Percentiles rank a stretch among this genome's conserved stretches.
phyloP scores from a whole-genome alignment of 2,888 invertebrate genomes.

The Philonicus albiceps region DNA sequence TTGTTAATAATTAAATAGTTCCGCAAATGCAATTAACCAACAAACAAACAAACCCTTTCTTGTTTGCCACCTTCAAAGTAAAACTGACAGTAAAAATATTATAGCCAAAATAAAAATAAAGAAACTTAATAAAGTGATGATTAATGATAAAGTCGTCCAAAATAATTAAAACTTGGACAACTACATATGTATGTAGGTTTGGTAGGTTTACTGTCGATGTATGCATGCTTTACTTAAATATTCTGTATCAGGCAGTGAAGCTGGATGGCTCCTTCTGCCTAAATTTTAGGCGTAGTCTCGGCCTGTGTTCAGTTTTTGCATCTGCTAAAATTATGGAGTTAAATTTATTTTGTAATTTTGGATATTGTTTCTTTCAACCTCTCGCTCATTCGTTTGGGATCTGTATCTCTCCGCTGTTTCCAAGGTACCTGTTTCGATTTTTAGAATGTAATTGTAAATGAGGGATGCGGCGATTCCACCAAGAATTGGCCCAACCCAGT shows the following conservation, averaged over 20 bases:
- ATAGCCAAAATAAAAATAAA: not conserved
- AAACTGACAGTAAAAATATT: not conserved
- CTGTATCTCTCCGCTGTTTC: slow-evolving; percentile 61
- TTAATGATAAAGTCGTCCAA: not conserved
- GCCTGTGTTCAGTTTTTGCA: not conserved
- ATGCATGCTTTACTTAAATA: not conserved
- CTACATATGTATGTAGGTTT: not conserved
- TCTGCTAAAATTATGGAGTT: not conserved
- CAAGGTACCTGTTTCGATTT: slow-evolving; percentile 53
- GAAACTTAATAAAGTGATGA: not conserved
- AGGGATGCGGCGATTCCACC: slow-evolving; percentile 82
- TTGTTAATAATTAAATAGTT: not conserved
- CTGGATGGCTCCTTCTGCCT: not conserved
- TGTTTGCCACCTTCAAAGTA: not conserved
- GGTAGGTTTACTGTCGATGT: not conserved
- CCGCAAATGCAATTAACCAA: not conserved
- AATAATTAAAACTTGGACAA: not conserved
- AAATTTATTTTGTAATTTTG: not conserved
- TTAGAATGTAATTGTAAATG: slow-evolving; percentile 69
- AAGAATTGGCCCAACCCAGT: slow-evolving; percentile 87
- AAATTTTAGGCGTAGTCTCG: not conserved
- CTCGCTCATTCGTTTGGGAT: slow-evolving; percentile 69
- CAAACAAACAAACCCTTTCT: not conserved
- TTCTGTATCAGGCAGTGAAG: not conserved
- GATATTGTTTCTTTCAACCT: slow-evolving; percentile 64